Conservation (phyloP, 1,140 invertebrate species). For the Calosoma granatense region DNA sequence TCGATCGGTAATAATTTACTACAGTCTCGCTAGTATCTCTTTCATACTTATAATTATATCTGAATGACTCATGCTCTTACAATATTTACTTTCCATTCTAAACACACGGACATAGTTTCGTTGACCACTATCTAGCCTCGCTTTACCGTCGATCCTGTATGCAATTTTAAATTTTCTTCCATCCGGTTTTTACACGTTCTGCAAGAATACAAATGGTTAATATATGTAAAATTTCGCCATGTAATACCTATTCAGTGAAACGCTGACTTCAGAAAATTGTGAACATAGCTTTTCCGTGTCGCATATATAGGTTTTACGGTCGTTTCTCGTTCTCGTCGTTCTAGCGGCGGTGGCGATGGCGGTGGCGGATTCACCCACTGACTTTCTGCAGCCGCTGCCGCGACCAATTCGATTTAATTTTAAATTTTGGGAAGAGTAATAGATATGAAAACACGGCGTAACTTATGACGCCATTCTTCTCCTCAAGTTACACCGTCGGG, state of each 20-base stretch:
- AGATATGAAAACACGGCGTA: background rate
- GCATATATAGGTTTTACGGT: background rate
- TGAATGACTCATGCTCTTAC: no score
- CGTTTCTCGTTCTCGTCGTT: background rate
- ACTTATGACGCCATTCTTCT: no score
- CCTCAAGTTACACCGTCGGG: no score
- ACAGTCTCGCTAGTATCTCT: no score
- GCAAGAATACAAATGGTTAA: constrained; percentile 5
- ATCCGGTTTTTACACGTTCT: background rate
- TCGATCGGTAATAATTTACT: background rate
- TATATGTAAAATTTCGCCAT: constrained; percentile 6
- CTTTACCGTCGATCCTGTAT: no score
- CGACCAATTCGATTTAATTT: background rate
- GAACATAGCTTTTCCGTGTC: background rate
- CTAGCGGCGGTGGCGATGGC: background rate
- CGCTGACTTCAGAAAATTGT: constrained; percentile 2
- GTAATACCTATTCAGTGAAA: constrained; percentile 5
- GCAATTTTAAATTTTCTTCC: constrained; percentile 6
- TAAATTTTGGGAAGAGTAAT: background rate
- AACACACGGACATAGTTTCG: no score
- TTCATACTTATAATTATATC: no score
- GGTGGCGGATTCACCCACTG: no score
- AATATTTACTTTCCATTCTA: no score
- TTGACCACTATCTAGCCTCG: constrained; percentile 1
- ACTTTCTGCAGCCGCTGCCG: no score